Evolutionary conservation across 2,888 invertebrate genomes (phyloP), one percentile per base, ranked within the genome.

Genomic region (Geotrupes spiniger): DNA sequence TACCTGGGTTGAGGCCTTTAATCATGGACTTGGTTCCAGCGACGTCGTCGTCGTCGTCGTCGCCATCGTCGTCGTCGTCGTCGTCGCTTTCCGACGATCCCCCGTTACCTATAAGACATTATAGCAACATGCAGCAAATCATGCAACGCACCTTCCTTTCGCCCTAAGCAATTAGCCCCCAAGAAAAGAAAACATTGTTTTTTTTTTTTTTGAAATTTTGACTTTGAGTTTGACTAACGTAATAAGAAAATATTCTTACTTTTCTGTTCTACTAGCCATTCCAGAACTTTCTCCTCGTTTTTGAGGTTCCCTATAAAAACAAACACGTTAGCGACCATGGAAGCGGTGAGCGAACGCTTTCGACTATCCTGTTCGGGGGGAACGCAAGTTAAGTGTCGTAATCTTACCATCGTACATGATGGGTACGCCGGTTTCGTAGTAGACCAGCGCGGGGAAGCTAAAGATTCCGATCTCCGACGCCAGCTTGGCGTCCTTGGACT

Each of bases 221-320:
- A 21, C 12, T 15, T 28, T n/a, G n/a, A n/a, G n/a, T n/a, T n/a
- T n/a, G n/a, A n/a, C n/a, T n/a, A n/a, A n/a, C n/a, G 14, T 9
- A 33, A 21, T 17, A 25, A 46, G 27, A 46, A 37, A 43, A 40
- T 49, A 77, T 81, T 83, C 92, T 92, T 92, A 92, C 92, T 91
- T 89, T 92, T 91, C 82, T 92, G 92, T 81, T 89, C 87, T 80
- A 91, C 82, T 79, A 93, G 87, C 92, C 92, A 93, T 82, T 89
- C 88, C 82, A 93, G 86, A 80, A 93, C 92, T 83, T 89, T 89
- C 78, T 89, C 89, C 84, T 92, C 91, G 76, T 90, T 87, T 83
- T 84, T 89, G 82, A 92, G 89, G 84, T 92, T 87, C 83, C 92
- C 92, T 92, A 85, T 80, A 85, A 81, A 21, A 76, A 76, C 63